A percentile compares a stretch with the other conserved stretches of the same genome.
Evolutionary conservation across 1,140 invertebrate genomes (phyloP).

Genomic region (Lucilia cuprina): DNA sequence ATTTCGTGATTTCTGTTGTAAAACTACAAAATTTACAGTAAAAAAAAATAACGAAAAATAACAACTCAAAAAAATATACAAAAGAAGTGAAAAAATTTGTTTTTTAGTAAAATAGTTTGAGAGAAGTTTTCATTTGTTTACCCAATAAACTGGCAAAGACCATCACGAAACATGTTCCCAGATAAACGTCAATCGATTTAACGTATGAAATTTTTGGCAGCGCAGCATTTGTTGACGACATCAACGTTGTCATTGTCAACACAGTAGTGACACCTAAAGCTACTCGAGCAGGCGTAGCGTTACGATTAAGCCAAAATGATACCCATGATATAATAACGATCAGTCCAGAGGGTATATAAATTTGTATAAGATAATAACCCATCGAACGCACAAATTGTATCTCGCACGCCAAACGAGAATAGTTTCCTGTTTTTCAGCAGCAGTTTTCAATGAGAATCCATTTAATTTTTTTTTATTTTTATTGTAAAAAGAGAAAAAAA

Average conservation of each 20-base stretch:
- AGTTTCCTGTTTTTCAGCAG: constrained; percentile 80
- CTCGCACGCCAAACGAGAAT: constrained; percentile 95
- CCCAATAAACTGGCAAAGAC: constrained; percentile 93
- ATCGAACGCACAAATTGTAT: constrained; percentile 97
- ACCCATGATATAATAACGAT: constrained; percentile 99
- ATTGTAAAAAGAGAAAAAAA: not conserved
- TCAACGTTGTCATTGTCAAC: constrained; percentile 98
- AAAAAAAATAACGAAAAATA: not conserved
- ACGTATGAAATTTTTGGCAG: constrained; percentile 98
- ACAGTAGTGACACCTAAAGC: constrained; percentile 96
- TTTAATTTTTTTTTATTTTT: not conserved
- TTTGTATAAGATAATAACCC: constrained; percentile 99
- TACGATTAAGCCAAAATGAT: constrained; percentile 90
- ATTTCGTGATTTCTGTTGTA: not conserved
- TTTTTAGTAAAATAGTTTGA: not conserved
- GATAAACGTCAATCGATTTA: constrained; percentile 97
- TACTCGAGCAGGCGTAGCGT: constrained; percentile 95
- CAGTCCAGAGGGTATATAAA: constrained; percentile 97
- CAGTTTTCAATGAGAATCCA: not conserved
- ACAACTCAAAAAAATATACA: not conserved
- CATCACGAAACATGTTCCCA: constrained; percentile 98
- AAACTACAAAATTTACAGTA: constrained; percentile 4
- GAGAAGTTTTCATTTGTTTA: constrained; percentile 66
- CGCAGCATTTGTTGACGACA: constrained; percentile 97
- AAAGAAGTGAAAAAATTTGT: constrained; percentile 33